Evolutionary conservation across 2,113 vertebrate genomes (phyloP).

Genomic region (Pelmatolapia mariae): DNA sequence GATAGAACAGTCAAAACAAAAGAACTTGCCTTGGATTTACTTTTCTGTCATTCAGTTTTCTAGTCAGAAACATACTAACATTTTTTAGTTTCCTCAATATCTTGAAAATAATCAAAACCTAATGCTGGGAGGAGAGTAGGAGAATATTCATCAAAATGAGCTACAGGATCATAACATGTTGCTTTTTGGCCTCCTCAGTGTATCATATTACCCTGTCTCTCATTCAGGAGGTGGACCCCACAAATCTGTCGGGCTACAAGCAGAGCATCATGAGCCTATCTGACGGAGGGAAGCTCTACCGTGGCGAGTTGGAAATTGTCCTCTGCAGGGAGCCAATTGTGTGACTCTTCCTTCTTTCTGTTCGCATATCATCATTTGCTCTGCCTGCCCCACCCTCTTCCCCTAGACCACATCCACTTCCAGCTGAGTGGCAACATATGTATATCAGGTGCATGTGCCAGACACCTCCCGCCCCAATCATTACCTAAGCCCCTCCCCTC

Average conservation of each 20-base stretch:
- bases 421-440: constrained; percentile 60
- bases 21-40: background rate
- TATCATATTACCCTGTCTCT: background rate
- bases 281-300: constrained; percentile 90
- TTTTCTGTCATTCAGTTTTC: background rate
- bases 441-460: constrained; percentile 71
- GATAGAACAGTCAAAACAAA: background rate
- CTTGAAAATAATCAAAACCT: background rate
- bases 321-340: constrained; percentile 86
- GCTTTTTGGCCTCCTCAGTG: background rate
- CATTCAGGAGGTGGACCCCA: constrained; percentile 82
- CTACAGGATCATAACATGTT: background rate
- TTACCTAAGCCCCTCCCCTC: background rate
- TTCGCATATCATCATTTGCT: constrained; percentile 27
- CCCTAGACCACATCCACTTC: constrained; percentile 42
- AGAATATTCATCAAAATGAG: background rate
- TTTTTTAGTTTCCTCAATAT: background rate
- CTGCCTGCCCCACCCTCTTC: constrained; percentile 41
- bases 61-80: background rate
- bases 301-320: constrained; percentile 91
- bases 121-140: background rate
- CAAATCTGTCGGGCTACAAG: constrained; percentile 85
- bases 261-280: constrained; percentile 94
- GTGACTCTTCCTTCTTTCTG: constrained; percentile 63
- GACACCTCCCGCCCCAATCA: constrained; percentile 13